Conservation (phyloP, 2,888 invertebrate species). For the Gerosis bhagava region DNA sequence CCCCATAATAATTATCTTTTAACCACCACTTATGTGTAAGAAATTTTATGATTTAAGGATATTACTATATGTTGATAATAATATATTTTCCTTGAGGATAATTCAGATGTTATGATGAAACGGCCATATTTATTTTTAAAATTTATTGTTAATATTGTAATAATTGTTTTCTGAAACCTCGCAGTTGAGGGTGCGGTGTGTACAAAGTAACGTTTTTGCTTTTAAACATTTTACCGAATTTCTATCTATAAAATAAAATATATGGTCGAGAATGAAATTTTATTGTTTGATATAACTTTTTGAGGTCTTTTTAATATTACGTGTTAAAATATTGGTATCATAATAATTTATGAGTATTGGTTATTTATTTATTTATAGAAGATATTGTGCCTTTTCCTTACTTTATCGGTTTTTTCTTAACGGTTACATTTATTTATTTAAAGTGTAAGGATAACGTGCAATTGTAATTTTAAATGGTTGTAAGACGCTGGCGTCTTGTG, state of each 20-base stretch:
- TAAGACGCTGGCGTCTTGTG: conserved; percentile 17
- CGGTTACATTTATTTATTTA: no score
- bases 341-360: no score
- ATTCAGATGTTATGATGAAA: conserved; percentile 28
- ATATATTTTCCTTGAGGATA: conserved; percentile 21
- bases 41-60: conserved; percentile 37
- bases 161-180: conserved; percentile 51
- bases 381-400: no score
- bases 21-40: conserved; percentile 38
- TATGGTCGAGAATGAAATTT: no score
- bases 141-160: conserved; percentile 48
- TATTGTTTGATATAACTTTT: no score
- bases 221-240: not conserved
- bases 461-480: no score
- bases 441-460: no score
- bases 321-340: no score
- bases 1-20: conserved; percentile 39
- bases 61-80: conserved; percentile 42
- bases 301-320: no score
- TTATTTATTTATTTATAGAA: no score
- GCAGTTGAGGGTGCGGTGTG: conserved; percentile 60
- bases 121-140: conserved; percentile 61
- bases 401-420: no score
- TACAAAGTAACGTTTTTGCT: conserved; percentile 11
- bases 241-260: no score